Evolutionary conservation across 2,888 invertebrate genomes (phyloP).

Genomic region (Harpalus rufipes): DNA sequence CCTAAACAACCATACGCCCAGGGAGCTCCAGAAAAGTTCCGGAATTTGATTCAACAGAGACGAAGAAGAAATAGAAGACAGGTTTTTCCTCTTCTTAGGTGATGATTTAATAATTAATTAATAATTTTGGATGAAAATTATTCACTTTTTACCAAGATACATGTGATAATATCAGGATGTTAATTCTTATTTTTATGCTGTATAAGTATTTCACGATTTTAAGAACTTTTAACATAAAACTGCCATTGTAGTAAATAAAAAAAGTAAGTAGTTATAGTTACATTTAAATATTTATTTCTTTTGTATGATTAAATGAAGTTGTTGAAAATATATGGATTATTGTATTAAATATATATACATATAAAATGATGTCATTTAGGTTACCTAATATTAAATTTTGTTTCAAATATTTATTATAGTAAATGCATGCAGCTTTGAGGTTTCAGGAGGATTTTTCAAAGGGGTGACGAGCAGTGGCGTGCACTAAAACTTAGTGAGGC

Average conservation of each 20-base stretch:
- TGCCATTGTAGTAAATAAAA: neutral
- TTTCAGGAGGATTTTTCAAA: too few species aligned
- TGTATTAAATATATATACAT: neutral
- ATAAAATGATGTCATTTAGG: too few species aligned
- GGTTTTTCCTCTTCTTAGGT: neutral
- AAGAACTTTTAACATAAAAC: neutral
- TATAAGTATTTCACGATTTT: neutral
- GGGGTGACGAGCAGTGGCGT: too few species aligned
- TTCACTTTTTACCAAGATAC: neutral
- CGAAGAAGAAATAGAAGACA: slow-evolving; percentile 32
- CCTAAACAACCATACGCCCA: slow-evolving; percentile 90
- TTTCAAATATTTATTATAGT: too few species aligned
- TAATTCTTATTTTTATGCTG: neutral
- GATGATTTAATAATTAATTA: slow-evolving; percentile 11
- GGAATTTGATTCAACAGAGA: slow-evolving; percentile 52
- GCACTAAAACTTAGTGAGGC: too few species aligned
- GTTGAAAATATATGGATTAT: neutral
- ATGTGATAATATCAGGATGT: slow-evolving; percentile 6
- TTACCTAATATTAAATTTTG: too few species aligned
- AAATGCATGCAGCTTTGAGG: too few species aligned
- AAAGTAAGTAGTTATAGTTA: neutral
- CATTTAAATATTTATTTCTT: slow-evolving; percentile 10
- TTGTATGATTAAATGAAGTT: neutral
- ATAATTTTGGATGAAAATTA: slow-evolving; percentile 6
- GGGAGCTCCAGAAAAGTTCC: slow-evolving; percentile 85